Evolutionary conservation across 2,888 invertebrate genomes (phyloP), one percentile per base, ranked within the genome.

Genomic region (Nomada goodeniana): DNA sequence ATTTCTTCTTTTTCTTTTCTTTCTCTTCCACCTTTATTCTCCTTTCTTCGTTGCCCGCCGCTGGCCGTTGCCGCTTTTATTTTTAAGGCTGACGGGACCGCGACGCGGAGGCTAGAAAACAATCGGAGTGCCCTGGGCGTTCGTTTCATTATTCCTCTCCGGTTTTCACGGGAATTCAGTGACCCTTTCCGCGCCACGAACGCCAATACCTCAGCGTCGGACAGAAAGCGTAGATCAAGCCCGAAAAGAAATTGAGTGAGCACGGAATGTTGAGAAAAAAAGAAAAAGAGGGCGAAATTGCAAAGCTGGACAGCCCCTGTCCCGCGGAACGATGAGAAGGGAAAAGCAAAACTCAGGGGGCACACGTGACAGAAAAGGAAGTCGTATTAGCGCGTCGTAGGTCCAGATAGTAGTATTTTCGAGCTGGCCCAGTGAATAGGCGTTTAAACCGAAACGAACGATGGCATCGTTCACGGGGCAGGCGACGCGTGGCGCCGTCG

Each of bases 401-500:
- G 60, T 55, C 52, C 44, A 50, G 74, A 75, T 71, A 44, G 76
- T 61, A 44, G 72, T 72, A 73, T 73, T 74, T 74, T 77, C 73
- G 78, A 81, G 50, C 26, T 61, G 68, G 72, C 29, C 70, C 57
- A 59, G 60, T 76, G 68, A 63, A 68, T 73, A 69, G 68, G 55
- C 71, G 64, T 83, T 81, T 77, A 80, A 88, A 88, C 87, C 80
- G 83, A 87, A 88, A 87, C 76, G 77, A 75, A 70, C 76, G 86
- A 88, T 79, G 87, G 79, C 85, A 86, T 83, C 84, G 84, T 72
- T 83, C 81, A 71, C 75, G 79, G 84, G 67, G 82, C 80, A 77
- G 79, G 77, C 86, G 86, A 86, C 83, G 83, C 86, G 86, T 86
- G 85, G 85, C 85, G 82, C 77, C 81, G 80, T 77, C 79, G 74